These are phyloP conservation scores for Monochamus alternatus DNA, from an alignment of 2,888 invertebrate species.

Conservation along the genomic window DNA sequence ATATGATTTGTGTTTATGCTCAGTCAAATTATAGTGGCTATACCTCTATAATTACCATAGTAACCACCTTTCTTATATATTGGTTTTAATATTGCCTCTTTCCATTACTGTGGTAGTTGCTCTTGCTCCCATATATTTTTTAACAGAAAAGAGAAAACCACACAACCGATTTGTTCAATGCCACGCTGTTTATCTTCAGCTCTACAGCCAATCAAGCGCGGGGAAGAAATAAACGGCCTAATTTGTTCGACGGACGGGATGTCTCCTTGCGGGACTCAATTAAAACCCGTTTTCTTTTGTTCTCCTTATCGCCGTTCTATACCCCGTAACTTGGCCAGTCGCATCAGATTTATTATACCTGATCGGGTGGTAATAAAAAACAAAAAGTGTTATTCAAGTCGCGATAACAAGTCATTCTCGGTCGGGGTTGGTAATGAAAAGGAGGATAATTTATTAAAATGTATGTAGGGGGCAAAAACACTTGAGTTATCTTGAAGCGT, in stretches of 20 bases:
- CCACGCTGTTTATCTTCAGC: conserved; percentile 1
- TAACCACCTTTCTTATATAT: too few species aligned
- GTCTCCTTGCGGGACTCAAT: conserved; percentile 24
- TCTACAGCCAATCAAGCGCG: conserved; percentile 5
- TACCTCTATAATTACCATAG: too few species aligned
- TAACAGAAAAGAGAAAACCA: background rate
- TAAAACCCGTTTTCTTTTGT: conserved; percentile 14
- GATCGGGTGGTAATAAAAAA: background rate
- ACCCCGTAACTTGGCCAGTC: background rate
- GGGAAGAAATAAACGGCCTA: conserved; percentile 10
- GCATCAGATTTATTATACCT: background rate
- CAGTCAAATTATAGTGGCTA: too few species aligned
- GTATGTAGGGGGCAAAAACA: too few species aligned
- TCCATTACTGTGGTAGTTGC: too few species aligned
- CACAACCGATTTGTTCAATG: background rate
- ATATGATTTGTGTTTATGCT: too few species aligned
- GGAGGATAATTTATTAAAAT: too few species aligned
- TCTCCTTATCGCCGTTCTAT: conserved; percentile 7
- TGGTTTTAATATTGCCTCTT: too few species aligned
- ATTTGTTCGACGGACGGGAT: conserved; percentile 18
- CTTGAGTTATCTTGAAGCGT: too few species aligned
- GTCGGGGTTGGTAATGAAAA: too few species aligned
- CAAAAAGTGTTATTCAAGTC: background rate
- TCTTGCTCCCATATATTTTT: too few species aligned
- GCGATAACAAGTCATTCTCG: too few species aligned